Conservation (phyloP, 2,113 vertebrate genomes). For the Crypturellus undulatus region DNA sequence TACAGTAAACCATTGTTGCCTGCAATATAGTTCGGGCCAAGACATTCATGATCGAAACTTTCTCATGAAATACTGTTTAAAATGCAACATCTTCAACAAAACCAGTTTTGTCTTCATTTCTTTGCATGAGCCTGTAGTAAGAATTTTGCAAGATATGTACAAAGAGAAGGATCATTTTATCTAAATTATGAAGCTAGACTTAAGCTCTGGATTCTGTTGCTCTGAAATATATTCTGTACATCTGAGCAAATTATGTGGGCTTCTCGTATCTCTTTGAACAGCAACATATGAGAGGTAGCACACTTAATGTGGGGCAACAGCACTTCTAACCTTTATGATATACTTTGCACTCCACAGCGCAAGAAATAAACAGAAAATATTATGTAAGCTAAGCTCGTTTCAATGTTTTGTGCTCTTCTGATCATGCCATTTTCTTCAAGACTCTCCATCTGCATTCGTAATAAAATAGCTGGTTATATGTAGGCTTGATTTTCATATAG, state of each 20-base stretch:
- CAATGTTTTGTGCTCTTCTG: background rate
- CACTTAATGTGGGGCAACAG: background rate
- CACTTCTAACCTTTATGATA: background rate
- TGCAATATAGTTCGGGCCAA: background rate
- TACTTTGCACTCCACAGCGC: background rate
- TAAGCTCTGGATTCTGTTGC: background rate
- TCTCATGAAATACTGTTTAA: background rate
- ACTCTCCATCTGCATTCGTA: background rate
- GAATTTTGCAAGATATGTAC: background rate
- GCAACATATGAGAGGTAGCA: background rate
- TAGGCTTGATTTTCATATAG: background rate
- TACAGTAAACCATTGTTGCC: conserved; percentile 49
- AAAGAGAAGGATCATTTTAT: background rate
- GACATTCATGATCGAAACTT: background rate
- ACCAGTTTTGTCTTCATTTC: conserved; percentile 21
- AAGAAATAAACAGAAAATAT: background rate
- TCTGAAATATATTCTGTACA: background rate
- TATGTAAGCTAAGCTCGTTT: background rate
- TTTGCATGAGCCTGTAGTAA: background rate
- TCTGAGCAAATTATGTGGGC: background rate
- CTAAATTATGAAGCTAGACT: background rate
- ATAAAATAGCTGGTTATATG: accelerated
- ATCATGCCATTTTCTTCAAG: background rate
- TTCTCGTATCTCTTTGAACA: background rate
- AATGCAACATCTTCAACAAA: conserved; percentile 23